These are phyloP conservation scores for Passer montanus DNA, from an alignment of 2,113 vertebrate genomes.

Conservation along the genomic window DNA sequence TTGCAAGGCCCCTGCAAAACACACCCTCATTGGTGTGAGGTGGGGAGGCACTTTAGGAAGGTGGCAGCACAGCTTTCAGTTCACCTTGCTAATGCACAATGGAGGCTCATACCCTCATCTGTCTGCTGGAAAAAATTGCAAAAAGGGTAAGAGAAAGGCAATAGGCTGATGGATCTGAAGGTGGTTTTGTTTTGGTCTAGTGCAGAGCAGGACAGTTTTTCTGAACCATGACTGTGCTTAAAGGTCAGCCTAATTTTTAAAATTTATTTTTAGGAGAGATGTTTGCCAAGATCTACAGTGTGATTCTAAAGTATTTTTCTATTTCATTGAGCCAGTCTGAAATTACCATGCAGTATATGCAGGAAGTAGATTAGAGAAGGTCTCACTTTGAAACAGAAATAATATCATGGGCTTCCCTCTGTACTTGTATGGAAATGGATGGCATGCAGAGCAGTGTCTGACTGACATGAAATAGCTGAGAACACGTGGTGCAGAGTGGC, in stretches of 20 bases:
- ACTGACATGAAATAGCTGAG: background rate
- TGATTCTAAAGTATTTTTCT: background rate
- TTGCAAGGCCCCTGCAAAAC: background rate
- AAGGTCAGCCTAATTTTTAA: background rate
- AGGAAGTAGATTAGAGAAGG: background rate
- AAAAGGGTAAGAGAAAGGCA: background rate
- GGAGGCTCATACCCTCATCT: background rate
- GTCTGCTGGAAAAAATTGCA: background rate
- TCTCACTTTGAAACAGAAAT: background rate
- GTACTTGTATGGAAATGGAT: background rate
- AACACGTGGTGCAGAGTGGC: background rate
- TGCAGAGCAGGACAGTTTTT: background rate
- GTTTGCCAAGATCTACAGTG: background rate
- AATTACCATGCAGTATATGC: background rate
- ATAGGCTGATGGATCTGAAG: background rate
- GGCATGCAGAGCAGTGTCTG: background rate
- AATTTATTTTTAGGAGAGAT: background rate
- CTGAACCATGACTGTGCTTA: background rate
- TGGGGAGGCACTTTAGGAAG: background rate
- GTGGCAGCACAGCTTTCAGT: background rate
- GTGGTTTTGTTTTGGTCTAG: background rate
- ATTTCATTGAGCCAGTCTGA: background rate
- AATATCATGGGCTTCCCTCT: background rate
- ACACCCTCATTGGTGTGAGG: fast-evolving
- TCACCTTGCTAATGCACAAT: background rate